Evolutionary conservation across 2,113 vertebrate species (phyloP).

Genomic region (Glaucomys volans): DNA sequence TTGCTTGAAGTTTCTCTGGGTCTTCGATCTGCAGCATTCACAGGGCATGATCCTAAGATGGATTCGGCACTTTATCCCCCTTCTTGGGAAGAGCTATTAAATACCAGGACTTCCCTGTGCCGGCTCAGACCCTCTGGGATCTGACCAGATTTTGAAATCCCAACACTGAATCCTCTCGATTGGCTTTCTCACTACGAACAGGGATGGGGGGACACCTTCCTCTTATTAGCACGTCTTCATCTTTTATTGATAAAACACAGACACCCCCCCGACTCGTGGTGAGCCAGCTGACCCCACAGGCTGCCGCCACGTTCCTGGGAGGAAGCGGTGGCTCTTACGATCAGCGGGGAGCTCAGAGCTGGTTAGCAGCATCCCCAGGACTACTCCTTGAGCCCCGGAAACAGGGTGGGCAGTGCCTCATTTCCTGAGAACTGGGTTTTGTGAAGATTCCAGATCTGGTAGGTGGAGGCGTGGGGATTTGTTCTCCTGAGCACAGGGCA

Average conservation of each 20-base stretch:
- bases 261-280: no score
- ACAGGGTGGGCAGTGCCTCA: no score
- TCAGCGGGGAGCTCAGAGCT: no score
- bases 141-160: background rate
- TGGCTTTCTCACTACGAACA: background rate
- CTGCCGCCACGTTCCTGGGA: background rate
- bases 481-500: background rate
- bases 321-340: rapidly evolving
- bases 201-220: rapidly evolving
- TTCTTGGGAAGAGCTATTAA: background rate
- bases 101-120: background rate
- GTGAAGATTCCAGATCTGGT: background rate
- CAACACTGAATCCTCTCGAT: background rate
- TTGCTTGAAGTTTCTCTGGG: no score
- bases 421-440: background rate
- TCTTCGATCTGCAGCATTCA: background rate
- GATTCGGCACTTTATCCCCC: background rate
- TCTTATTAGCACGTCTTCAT: background rate
- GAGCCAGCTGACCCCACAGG: background rate
- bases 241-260: background rate
- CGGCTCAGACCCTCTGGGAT: background rate
- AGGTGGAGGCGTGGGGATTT: background rate
- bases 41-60: background rate
- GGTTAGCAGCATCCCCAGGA: rapidly evolving
- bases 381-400: no score